A percentile compares a stretch with the other conserved stretches of the same genome.
phyloP scores from a whole-genome alignment of 2,113 vertebrate genomes.

The Stictonetta naevosa region DNA sequence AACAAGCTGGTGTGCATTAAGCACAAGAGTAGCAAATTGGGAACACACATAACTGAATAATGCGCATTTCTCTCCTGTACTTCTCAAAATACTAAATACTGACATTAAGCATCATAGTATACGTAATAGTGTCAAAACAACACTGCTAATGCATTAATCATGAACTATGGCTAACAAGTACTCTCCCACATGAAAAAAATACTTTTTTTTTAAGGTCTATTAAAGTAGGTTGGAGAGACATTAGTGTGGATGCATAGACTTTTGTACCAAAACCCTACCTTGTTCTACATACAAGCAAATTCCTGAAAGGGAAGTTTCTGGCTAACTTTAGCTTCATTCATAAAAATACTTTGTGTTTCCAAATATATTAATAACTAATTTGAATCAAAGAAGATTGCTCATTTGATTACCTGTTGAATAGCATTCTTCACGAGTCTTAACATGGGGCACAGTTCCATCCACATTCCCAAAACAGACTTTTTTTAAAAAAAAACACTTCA shows the following conservation, averaged over 20 bases:
- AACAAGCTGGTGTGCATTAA: background rate
- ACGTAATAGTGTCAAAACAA: fast-evolving
- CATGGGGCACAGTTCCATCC: background rate
- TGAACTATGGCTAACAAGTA: background rate
- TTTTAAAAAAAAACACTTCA: background rate
- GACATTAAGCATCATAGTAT: background rate
- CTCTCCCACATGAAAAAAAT: background rate
- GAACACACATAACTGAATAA: background rate
- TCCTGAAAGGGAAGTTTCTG: background rate
- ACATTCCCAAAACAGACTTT: background rate
- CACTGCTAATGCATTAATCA: background rate
- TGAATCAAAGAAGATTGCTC: background rate
- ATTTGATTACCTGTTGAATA: background rate
- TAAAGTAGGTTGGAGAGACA: background rate
- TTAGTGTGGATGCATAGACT: background rate
- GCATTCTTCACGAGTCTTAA: background rate
- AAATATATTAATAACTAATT: background rate
- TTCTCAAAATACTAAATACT: background rate
- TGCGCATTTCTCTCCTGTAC: background rate
- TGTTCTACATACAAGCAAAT: background rate
- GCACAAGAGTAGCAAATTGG: background rate
- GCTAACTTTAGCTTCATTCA: background rate
- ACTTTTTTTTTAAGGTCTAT: background rate
- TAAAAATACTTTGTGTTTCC: background rate
- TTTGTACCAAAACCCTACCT: background rate